phyloP scores from a whole-genome alignment of 2,797 vertebrate genomes.

The Sus cebifrons region DNA sequence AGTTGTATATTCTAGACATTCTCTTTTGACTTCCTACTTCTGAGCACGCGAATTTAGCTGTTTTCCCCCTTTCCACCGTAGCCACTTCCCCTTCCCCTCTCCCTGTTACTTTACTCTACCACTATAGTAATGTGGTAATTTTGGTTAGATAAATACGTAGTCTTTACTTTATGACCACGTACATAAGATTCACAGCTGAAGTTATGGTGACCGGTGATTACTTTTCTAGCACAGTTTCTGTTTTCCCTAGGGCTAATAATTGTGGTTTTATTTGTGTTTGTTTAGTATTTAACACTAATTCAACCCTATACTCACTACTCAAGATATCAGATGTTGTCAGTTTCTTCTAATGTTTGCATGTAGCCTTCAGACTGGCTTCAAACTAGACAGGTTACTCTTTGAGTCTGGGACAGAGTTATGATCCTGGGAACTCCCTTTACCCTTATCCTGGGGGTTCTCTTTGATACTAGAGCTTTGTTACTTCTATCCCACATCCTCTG shows the following conservation, averaged over 20 bases:
- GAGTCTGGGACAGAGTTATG: neutral
- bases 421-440: neutral
- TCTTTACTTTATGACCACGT: constrained; percentile 33
- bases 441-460: constrained; percentile 13
- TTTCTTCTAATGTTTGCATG: constrained; percentile 26
- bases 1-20: constrained; percentile 61
- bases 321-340: neutral
- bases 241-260: constrained; percentile 44
- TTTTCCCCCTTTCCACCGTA: neutral
- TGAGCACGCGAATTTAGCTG: constrained; percentile 63
- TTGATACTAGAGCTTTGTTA: neutral
- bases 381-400: constrained; percentile 33
- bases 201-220: constrained; percentile 59
- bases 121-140: constrained; percentile 49
- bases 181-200: constrained; percentile 28
- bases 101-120: constrained; percentile 63
- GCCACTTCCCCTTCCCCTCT: constrained; percentile 58
- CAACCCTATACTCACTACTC: constrained; percentile 11
- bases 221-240: constrained; percentile 56
- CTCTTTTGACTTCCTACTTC: constrained; percentile 67
- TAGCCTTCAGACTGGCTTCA: neutral
- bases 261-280: constrained; percentile 63
- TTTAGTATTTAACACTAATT: constrained; percentile 50
- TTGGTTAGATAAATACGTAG: constrained; percentile 55
- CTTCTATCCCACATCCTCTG: neutral